These are phyloP conservation scores for Actias luna DNA, from an alignment of 2,888 invertebrate genomes.

Conservation along the genomic window DNA sequence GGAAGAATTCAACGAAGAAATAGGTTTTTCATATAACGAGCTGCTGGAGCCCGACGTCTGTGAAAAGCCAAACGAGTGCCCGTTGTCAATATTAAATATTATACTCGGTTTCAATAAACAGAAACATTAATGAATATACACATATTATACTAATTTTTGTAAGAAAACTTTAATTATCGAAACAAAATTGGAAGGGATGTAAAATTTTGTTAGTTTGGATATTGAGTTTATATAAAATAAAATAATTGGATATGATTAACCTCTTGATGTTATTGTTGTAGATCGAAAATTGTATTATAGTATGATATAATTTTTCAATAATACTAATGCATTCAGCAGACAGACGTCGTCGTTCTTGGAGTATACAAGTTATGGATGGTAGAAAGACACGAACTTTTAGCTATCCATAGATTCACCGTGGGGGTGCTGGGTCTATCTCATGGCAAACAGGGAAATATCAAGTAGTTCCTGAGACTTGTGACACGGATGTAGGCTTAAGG, in stretches of 20 bases:
- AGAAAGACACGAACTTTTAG: too few species aligned
- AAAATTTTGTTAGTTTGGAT: neutral
- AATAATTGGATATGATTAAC: neutral
- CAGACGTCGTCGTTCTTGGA: too few species aligned
- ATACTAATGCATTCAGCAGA: too few species aligned
- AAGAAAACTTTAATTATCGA: neutral
- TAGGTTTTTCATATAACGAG: conserved; percentile 48
- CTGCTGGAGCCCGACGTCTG: conserved; percentile 54
- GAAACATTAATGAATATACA: conserved; percentile 22
- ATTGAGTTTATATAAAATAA: neutral
- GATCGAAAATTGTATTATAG: too few species aligned
- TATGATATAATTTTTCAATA: too few species aligned
- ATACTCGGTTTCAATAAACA: conserved; percentile 56
- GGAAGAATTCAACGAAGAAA: conserved; percentile 54
- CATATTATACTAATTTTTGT: neutral
- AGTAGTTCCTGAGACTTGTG: too few species aligned
- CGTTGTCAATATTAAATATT: conserved; percentile 56
- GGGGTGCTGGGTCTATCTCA: too few species aligned
- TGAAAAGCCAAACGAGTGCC: conserved; percentile 53
- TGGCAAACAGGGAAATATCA: too few species aligned
- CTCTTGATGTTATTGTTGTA: neutral
- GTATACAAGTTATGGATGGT: too few species aligned
- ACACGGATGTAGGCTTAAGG: too few species aligned
- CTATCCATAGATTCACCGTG: too few species aligned
- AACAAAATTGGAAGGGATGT: neutral